These are phyloP conservation scores for Sylvietta virens DNA, from an alignment of 2,113 vertebrate species.

Conservation along the genomic window DNA sequence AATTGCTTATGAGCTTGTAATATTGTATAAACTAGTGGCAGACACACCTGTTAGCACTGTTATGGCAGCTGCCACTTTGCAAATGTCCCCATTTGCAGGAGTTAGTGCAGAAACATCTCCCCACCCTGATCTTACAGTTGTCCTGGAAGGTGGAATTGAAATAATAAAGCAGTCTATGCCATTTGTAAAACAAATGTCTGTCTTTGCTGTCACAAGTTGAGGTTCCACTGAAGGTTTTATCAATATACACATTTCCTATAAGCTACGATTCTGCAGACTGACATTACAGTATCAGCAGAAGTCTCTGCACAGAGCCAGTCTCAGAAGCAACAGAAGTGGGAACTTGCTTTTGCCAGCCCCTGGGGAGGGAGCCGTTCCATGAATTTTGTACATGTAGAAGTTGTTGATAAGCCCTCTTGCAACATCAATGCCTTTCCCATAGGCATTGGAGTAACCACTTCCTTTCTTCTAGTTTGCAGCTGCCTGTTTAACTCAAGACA, in stretches of 20 bases:
- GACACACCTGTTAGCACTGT: not conserved
- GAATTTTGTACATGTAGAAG: conserved; percentile 42
- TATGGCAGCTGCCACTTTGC: not conserved
- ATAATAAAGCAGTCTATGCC: not conserved
- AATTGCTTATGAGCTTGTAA: not conserved
- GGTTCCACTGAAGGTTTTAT: not conserved
- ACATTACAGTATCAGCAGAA: not conserved
- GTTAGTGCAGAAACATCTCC: not conserved
- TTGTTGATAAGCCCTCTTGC: conserved; percentile 63
- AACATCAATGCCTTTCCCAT: conserved; percentile 64
- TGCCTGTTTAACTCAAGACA: conserved; percentile 58
- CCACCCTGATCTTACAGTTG: accelerated
- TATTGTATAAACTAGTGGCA: not conserved
- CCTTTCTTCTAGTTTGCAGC: conserved; percentile 66
- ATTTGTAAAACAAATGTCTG: not conserved
- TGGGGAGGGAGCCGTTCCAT: conserved; percentile 8
- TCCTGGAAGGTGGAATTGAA: not conserved
- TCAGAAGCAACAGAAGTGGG: conserved; percentile 47
- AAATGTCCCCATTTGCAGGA: not conserved
- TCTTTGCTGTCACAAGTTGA: not conserved
- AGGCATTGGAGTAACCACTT: conserved; percentile 59
- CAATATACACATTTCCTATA: not conserved
- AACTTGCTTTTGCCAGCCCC: not conserved
- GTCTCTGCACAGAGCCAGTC: not conserved
- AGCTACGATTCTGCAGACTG: not conserved